phyloP scores from a whole-genome alignment of 2,113 vertebrate genomes.

The Apaloderma vittatum region DNA sequence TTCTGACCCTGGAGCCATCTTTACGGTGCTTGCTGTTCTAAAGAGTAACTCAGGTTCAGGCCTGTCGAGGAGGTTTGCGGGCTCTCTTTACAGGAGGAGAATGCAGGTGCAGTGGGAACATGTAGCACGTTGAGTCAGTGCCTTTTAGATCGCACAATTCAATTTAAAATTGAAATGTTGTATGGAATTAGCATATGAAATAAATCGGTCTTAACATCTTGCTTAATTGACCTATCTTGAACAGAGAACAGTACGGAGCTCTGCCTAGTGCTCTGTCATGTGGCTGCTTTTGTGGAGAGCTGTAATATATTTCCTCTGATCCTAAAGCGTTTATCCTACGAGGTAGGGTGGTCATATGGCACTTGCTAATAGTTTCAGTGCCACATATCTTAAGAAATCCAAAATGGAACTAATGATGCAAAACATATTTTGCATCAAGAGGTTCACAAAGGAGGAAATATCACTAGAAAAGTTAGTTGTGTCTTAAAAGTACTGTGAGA shows the following conservation, averaged over 20 bases:
- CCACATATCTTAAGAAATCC: not conserved
- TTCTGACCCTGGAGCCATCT: not conserved
- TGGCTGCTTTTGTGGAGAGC: not conserved
- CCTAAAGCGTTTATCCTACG: not conserved
- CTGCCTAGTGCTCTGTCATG: not conserved
- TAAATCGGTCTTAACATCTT: not conserved
- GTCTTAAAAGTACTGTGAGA: not conserved
- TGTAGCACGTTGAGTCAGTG: rapidly evolving
- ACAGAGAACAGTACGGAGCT: not conserved
- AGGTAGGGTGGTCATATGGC: not conserved
- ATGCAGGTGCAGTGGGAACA: not conserved
- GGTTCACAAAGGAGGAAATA: not conserved
- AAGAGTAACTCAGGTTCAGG: not conserved
- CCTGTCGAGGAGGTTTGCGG: not conserved
- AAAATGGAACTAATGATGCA: not conserved
- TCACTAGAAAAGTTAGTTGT: too few relatives aligned
- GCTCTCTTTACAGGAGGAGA: not conserved
- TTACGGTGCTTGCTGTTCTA: not conserved
- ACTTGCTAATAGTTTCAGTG: not conserved
- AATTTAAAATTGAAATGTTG: not conserved
- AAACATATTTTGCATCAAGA: not conserved
- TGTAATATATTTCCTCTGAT: not conserved
- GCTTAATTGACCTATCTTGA: not conserved
- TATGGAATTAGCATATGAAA: not conserved
- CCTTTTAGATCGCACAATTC: not conserved